A percentile compares a stretch with the other conserved stretches of the same genome.
phyloP scores from a whole-genome alignment of 1,140 invertebrate species.

The Drosophila athabasca region DNA sequence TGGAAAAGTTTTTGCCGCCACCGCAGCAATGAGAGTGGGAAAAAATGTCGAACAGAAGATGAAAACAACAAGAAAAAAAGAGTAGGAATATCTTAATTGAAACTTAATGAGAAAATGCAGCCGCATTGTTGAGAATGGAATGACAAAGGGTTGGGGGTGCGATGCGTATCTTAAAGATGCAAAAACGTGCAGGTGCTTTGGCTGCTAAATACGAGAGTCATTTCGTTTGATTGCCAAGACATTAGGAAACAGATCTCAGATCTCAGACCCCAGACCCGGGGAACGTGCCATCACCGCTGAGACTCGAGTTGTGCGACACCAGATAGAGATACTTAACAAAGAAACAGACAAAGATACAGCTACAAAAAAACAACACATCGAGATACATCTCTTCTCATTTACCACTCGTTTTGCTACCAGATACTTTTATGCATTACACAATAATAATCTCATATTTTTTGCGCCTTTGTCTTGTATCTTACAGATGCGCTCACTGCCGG shows the following conservation, averaged over 20 bases:
- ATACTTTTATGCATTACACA: slow-evolving; percentile 49
- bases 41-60: slow-evolving; percentile 45
- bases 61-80: slow-evolving; percentile 22
- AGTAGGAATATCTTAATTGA: slow-evolving; percentile 60
- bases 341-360: too few species aligned
- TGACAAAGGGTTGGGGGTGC: slow-evolving; percentile 3
- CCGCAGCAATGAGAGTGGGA: slow-evolving; percentile 22
- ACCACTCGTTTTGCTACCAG: slow-evolving; percentile 32
- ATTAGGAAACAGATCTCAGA: slow-evolving; percentile 26
- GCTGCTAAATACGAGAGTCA: slow-evolving; percentile 44
- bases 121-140: slow-evolving; percentile 40
- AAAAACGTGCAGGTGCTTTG: slow-evolving; percentile 50
- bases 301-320: slow-evolving; percentile 31
- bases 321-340: slow-evolving; percentile 22
- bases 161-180: slow-evolving; percentile 64
- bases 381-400: not conserved
- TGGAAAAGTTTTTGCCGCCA: slow-evolving; percentile 37
- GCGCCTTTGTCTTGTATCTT: slow-evolving; percentile 16
- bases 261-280: slow-evolving; percentile 7
- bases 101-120: slow-evolving; percentile 72
- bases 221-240: slow-evolving; percentile 48
- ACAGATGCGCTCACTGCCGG: slow-evolving; percentile 74
- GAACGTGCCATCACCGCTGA: slow-evolving; percentile 36
- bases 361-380: too few species aligned
- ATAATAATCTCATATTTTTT: slow-evolving; percentile 18